Evolutionary conservation across 30 jellyfish, hydroid and myxozoan genomes (phyloP).

Genomic region (Cassiopea xamachana): DNA sequence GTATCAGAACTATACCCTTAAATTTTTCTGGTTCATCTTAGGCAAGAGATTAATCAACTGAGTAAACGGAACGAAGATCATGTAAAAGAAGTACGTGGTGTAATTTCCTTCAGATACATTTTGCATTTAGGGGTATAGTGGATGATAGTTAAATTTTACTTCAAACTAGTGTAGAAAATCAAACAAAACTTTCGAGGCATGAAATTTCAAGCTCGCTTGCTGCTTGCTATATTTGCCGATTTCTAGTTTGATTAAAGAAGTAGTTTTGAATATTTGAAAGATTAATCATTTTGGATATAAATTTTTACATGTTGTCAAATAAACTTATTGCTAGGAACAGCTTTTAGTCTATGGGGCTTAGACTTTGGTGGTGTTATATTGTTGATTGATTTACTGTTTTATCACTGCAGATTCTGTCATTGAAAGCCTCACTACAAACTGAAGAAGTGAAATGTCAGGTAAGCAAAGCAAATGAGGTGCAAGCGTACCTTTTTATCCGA

Average conservation of each 20-base stretch:
- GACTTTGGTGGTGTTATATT: no score
- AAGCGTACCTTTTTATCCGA: not conserved
- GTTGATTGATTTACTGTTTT: not conserved
- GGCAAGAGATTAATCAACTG: conserved; percentile 60
- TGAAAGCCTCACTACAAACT: conserved; percentile 58
- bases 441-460: conserved; percentile 62
- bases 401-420: conserved; percentile 40
- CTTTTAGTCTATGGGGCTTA: no score
- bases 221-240: no score
- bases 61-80: conserved; percentile 15
- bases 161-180: no score
- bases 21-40: not conserved
- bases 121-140: not conserved
- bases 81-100: conserved; percentile 41
- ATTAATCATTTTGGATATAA: no score
- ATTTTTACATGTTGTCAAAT: no score
- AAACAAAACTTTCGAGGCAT: no score
- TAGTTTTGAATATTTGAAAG: no score
- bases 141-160: no score
- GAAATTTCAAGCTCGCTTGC: no score
- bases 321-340: no score
- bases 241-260: no score
- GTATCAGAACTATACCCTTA: not conserved
- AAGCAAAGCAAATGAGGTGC: not conserved
- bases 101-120: not conserved